Conservation (phyloP, 1,140 invertebrate species). For the Cyrtorhinus lividipennis region DNA sequence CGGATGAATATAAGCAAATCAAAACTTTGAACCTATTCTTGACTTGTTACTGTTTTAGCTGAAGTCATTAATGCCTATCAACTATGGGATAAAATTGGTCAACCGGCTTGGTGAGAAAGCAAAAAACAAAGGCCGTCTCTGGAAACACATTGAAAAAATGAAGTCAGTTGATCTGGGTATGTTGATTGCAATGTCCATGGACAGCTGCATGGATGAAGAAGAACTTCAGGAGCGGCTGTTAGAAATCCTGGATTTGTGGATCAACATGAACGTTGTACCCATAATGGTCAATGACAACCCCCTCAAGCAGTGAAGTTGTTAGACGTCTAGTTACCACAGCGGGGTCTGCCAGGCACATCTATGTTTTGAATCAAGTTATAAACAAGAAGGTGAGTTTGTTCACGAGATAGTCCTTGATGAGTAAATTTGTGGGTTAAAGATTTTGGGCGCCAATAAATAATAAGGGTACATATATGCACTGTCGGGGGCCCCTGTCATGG, state of each 20-base stretch:
- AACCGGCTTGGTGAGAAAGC: background rate
- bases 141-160: background rate
- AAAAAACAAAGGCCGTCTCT: background rate
- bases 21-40: no score
- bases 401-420: background rate
- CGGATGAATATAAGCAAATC: no score
- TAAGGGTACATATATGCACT: background rate
- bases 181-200: background rate
- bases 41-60: no score
- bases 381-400: background rate
- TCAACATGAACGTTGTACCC: background rate
- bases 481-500: background rate
- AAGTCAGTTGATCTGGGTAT: background rate
- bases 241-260: background rate
- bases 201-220: background rate
- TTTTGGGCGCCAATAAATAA: background rate
- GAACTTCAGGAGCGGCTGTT: background rate
- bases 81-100: background rate
- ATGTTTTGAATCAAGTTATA: background rate
- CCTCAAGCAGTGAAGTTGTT: background rate
- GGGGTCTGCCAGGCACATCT: background rate
- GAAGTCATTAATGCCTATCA: background rate
- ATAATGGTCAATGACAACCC: background rate
- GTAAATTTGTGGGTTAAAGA: background rate
- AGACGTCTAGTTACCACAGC: background rate